These are phyloP conservation scores for Leptobrachium leishanense DNA, from an alignment of 2,113 vertebrate species.

Conservation along the genomic window DNA sequence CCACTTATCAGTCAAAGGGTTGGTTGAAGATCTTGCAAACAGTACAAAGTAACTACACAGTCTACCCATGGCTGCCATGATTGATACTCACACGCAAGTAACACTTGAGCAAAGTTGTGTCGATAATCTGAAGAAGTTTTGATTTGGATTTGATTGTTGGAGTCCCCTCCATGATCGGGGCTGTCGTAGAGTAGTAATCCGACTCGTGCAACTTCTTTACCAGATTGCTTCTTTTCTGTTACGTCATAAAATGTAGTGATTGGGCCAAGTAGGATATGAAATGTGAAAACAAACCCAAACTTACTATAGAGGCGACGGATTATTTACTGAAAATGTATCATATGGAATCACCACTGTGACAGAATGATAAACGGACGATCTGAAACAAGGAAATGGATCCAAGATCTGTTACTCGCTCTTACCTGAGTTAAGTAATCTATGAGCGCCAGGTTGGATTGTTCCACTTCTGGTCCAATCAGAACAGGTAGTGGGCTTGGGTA, in stretches of 20 bases:
- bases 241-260: neutral
- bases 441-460: conserved; percentile 92
- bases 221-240: conserved; percentile 91
- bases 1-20: too few species aligned
- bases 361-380: too few species aligned
- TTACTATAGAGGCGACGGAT: too few species aligned
- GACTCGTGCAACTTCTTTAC: conserved; percentile 95
- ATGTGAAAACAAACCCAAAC: too few species aligned
- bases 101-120: conserved; percentile 94
- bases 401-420: conserved; percentile 28
- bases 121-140: conserved; percentile 95
- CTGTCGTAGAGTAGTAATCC: conserved; percentile 86
- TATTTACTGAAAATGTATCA: too few species aligned
- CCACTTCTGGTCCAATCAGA: conserved; percentile 88
- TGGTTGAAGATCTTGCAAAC: too few species aligned
- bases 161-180: conserved; percentile 93
- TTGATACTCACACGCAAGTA: conserved; percentile 86
- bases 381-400: too few species aligned
- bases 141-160: conserved; percentile 97
- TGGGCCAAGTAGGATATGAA: too few species aligned
- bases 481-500: conserved; percentile 91
- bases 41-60: too few species aligned
- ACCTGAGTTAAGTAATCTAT: conserved; percentile 98
- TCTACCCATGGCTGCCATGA: too few species aligned
- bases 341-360: too few species aligned